Conservation (phyloP, 1,140 invertebrate species). For the Aphelinus atriplicis region DNA sequence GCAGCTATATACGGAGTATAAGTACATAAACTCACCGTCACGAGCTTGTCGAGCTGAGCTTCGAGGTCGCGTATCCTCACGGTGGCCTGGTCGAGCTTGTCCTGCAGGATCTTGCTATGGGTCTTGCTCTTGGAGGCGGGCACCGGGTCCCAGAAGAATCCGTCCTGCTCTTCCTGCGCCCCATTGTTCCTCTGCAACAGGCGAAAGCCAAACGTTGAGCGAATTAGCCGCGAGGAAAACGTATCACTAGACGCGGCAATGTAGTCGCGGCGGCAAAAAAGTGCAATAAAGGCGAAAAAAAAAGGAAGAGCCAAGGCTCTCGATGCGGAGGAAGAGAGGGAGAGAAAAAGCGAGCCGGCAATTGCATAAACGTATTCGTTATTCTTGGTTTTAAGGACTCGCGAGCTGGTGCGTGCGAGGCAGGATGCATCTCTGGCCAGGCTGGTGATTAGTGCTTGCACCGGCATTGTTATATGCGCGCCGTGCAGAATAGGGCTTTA, state of each 20-base stretch:
- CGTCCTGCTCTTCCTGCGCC: conserved; percentile 47
- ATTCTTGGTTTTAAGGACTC: conserved; percentile 38
- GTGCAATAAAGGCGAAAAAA: conserved; percentile 39
- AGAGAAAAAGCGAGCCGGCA: conserved; percentile 5
- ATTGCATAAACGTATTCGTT: conserved; percentile 32
- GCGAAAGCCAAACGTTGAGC: not conserved
- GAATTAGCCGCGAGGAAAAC: not conserved
- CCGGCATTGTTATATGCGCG: conserved; percentile 24
- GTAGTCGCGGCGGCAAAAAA: conserved; percentile 39
- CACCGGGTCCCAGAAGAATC: conserved; percentile 61
- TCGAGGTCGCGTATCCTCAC: conserved; percentile 60
- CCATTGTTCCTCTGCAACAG: conserved; percentile 48
- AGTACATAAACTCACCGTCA: conserved; percentile 48
- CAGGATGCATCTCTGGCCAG: conserved; percentile 44
- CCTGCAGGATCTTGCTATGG: conserved; percentile 52
- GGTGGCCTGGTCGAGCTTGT: conserved; percentile 61
- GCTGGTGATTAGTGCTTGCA: not conserved
- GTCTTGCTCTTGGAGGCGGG: conserved; percentile 52
- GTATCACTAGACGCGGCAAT: conserved; percentile 16
- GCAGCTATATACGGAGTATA: not conserved
- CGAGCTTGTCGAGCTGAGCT: conserved; percentile 52
- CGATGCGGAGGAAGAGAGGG: not conserved
- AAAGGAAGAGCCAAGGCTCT: conserved; percentile 29
- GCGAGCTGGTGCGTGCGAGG: conserved; percentile 23
- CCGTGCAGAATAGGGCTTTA: conserved; percentile 51